Evolutionary conservation across 2,113 vertebrate genomes (phyloP), one percentile per base, ranked within the genome.

Genomic region (Nestor notabilis): DNA sequence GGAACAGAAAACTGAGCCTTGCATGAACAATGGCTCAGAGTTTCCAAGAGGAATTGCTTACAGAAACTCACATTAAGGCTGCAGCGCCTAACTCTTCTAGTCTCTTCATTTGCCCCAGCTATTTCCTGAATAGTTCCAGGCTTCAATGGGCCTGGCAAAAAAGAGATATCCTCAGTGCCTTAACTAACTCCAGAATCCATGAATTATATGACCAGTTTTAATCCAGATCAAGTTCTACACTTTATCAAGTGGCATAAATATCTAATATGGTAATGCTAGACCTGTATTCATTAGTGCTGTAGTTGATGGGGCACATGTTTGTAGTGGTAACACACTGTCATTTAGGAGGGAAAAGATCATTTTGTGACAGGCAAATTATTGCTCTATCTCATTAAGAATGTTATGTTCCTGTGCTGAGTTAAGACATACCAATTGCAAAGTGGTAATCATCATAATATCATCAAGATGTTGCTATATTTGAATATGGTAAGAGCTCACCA

Each of bases 281-380:
- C 53, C 70, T 74, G 17, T 49, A 66, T 61, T 94, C 80, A 83
- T 77, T 74, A 83, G 74, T 41, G 47, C 25, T 87, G 50, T 49
- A 84, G 41, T 75, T 6, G 11, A 60, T 14, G 5, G 55, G 33
- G 39, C 25, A 35, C 68, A 63, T 21, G 53, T 55, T 90, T 81
- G n/a, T 66, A 92, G 83, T 12, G 17, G 76, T 21, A 89, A 83
- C 49, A 72, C 46, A 88, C 33, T 77, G 53, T 63, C 64, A 85
- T 41, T 79, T 84, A 35, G 2, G 3, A 83, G 9, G 52, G 68
- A 89, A 86, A 93, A 93, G 60, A 94, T 83, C 29, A 78, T 92
- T 94, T 90, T 60, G 75, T 93, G 82, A 88, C 92, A 96, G 50
- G 50, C 39, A 94, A 95, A 96, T 91, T 94, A 95, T 87, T 96